These are phyloP conservation scores for Cephalopterus ornatus DNA, from an alignment of 2,113 vertebrate species.

Conservation along the genomic window DNA sequence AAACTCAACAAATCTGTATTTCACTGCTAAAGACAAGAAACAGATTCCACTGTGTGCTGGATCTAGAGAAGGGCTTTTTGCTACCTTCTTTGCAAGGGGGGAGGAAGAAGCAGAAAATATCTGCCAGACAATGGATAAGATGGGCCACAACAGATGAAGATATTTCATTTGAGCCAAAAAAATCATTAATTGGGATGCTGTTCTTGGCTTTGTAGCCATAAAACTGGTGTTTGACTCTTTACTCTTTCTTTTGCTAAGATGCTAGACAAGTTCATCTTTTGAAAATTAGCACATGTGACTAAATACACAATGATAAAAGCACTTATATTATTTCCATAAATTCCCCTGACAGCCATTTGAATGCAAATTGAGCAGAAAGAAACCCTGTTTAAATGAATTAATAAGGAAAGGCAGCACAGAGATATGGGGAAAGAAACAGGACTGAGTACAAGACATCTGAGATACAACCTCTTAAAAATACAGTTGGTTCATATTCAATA, in stretches of 20 bases:
- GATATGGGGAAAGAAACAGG: neutral
- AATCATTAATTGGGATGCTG: neutral
- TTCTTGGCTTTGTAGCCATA: neutral
- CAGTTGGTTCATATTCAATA: neutral
- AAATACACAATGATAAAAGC: conserved; percentile 61
- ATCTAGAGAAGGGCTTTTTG: neutral
- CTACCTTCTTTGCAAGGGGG: neutral
- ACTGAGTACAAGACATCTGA: neutral
- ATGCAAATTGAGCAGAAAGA: conserved; percentile 56
- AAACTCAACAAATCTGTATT: neutral
- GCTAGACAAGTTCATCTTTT: conserved; percentile 47
- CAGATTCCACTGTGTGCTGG: neutral
- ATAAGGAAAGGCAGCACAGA: neutral
- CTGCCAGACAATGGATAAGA: neutral
- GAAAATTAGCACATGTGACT: conserved; percentile 52
- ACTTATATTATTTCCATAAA: conserved; percentile 68
- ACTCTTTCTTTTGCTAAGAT: neutral
- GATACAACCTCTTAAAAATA: conserved; percentile 14
- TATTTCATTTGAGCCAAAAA: neutral
- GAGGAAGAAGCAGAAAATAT: neutral
- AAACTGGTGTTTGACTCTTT: neutral
- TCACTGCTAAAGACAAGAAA: neutral
- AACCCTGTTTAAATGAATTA: conserved; percentile 55
- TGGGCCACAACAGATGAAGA: neutral
- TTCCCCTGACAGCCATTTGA: conserved; percentile 53